Evolutionary conservation across 2,888 invertebrate species (phyloP), one percentile per base, ranked within the genome.

Genomic region (Acleris laterana): DNA sequence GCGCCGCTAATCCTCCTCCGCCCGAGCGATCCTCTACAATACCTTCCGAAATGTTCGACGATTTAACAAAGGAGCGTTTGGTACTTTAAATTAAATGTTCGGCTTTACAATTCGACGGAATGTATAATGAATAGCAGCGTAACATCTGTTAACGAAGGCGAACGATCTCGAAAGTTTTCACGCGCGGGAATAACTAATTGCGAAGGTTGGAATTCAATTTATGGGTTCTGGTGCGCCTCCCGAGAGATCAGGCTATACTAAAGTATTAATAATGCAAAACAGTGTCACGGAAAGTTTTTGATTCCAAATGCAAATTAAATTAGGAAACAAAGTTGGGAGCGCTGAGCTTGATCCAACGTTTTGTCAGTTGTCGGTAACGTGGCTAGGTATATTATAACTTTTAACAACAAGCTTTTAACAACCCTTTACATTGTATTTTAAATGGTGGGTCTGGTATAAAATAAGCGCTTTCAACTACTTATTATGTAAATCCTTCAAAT

Each of bases 101-200:
- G 88, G 88, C 89, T 90, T 92, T 85, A 91, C 90, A 90, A 90
- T 92, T 91, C 89, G 90, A 92, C 84, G 89, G 92, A 93, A 93
- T 93, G 91, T 92, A 92, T 93, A 93, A 93, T 93, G 92, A 93
- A 93, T 92, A 90, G 90, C 91, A 87, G 90, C 91, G 93, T 91
- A 93, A 93, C 93, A 93, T 92, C 92, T 92, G 93, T 92, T 92
- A 93, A 93, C 93, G 92, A 93, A 92, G 90, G 92, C 93, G 88
- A 91, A 90, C 90, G 93, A 93, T 93, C 93, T 92, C 88, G 84
- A 92, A 93, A 93, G 92, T 92, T 93, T 91, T 92, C 92, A 92
- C 92, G 92, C 93, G 91, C 93, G 90, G 91, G 92, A 92, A 91
- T 92, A 90, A 92, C 92, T 92, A 93, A 93, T 93, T 93, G 92